A percentile compares a stretch with the other conserved stretches of the same genome.
Conservation (phyloP, 1,140 invertebrate species). For the Drosophila pruinosa region DNA sequence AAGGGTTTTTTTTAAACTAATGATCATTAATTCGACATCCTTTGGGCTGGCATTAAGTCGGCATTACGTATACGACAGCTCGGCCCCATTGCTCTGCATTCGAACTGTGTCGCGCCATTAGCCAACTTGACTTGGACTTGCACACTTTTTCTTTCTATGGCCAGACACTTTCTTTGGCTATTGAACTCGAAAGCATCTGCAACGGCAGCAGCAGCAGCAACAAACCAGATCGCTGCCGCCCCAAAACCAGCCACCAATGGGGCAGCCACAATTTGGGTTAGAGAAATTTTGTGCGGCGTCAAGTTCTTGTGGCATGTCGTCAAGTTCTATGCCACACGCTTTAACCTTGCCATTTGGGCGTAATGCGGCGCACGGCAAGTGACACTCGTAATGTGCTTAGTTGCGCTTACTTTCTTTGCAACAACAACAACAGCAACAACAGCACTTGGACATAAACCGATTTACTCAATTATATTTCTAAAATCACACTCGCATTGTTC, state of each 20-base stretch:
- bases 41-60: conserved; percentile 2
- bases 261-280: conserved; percentile 72
- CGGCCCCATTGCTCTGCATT: not conserved
- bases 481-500: conserved; percentile 55
- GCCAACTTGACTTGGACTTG: conserved; percentile 21
- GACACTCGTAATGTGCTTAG: conserved; percentile 75
- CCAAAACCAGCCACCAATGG: conserved; percentile 23
- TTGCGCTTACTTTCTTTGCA: conserved; percentile 77
- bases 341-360: conserved; percentile 74
- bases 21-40: not conserved
- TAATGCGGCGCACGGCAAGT: conserved; percentile 68
- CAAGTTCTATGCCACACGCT: conserved; percentile 64
- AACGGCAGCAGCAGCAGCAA: conserved; percentile 1
- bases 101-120: conserved; percentile 35
- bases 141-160: conserved; percentile 78
- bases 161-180: conserved; percentile 75
- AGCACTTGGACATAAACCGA: conserved; percentile 67
- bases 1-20: conserved; percentile 23
- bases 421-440: conserved; percentile 24
- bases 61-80: conserved; percentile 65
- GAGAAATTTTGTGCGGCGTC: conserved; percentile 74
- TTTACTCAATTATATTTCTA: conserved; percentile 75
- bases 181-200: conserved; percentile 73
- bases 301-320: conserved; percentile 55
- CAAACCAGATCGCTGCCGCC: conserved; percentile 66